Evolutionary conservation across 2,888 invertebrate genomes (phyloP).

Genomic region (Cremastinae sp.): DNA sequence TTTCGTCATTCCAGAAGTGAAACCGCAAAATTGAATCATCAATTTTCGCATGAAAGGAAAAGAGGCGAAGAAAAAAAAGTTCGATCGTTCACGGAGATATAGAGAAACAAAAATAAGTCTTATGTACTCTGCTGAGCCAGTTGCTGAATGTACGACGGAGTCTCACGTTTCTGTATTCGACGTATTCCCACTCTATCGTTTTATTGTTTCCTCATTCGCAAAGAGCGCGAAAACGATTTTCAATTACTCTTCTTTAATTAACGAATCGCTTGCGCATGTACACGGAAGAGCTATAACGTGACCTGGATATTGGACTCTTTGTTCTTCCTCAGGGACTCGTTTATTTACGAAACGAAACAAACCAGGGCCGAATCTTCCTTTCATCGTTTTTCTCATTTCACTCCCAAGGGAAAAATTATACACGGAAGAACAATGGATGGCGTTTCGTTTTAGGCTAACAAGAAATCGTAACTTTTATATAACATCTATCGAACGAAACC

Average conservation of each 20-base stretch:
- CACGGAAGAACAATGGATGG: slow-evolving; percentile 21
- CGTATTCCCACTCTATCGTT: neutral
- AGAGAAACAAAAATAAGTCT: neutral
- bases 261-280: slow-evolving; percentile 10
- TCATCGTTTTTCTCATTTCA: neutral
- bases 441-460: too few relatives aligned
- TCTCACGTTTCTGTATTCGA: neutral
- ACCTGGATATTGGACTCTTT: slow-evolving; percentile 39
- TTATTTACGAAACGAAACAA: slow-evolving; percentile 40
- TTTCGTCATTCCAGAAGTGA: too few relatives aligned
- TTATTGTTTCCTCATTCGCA: slow-evolving; percentile 14
- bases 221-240: slow-evolving; percentile 38
- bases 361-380: slow-evolving; percentile 27
- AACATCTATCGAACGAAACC: too few relatives aligned
- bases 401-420: slow-evolving; percentile 29
- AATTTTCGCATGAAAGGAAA: too few relatives aligned
- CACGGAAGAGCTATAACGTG: slow-evolving; percentile 31
- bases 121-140: slow-evolving; percentile 3
- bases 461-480: too few relatives aligned
- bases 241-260: slow-evolving; percentile 51
- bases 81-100: neutral
- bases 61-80: too few relatives aligned
- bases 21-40: too few relatives aligned
- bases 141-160: neutral
- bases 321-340: slow-evolving; percentile 26